Evolutionary conservation across 2,113 vertebrate species (phyloP).

Genomic region (Nipponia nippon): DNA sequence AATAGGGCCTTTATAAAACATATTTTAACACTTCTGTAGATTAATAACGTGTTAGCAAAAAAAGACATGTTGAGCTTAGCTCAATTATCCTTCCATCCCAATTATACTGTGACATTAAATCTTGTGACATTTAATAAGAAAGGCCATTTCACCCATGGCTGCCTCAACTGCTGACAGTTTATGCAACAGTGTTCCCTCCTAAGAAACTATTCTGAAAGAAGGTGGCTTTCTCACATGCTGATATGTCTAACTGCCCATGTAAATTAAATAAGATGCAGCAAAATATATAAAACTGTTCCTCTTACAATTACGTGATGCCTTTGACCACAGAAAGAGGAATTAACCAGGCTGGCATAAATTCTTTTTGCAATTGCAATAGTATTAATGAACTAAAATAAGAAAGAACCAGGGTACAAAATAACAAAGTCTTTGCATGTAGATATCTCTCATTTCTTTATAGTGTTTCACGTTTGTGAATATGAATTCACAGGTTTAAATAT

Average conservation of each 20-base stretch:
- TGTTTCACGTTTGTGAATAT: neutral
- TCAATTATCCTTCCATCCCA: conserved; percentile 77
- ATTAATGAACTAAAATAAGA: neutral
- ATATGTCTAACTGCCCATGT: conserved; percentile 51
- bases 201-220: conserved; percentile 56
- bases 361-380: neutral
- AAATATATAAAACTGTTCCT: conserved; percentile 63
- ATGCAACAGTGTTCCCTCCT: conserved; percentile 53
- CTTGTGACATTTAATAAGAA: conserved; percentile 81
- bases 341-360: neutral
- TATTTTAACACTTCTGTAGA: conserved; percentile 69
- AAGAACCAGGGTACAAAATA: neutral
- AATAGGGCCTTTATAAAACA: conserved; percentile 55
- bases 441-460: neutral
- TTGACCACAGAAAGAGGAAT: conserved; percentile 37
- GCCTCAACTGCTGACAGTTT: conserved; percentile 67
- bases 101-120: conserved; percentile 80
- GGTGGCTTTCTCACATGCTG: conserved; percentile 48
- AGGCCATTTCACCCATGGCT: conserved; percentile 80
- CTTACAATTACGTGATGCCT: conserved; percentile 20
- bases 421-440: neutral
- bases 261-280: conserved; percentile 67
- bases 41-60: conserved; percentile 70
- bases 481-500: neutral
- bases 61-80: conserved; percentile 68